Base-by-base conservation (phyloP, 2,888 invertebrate genomes). In the Tromatobia lineatoria region DNA sequence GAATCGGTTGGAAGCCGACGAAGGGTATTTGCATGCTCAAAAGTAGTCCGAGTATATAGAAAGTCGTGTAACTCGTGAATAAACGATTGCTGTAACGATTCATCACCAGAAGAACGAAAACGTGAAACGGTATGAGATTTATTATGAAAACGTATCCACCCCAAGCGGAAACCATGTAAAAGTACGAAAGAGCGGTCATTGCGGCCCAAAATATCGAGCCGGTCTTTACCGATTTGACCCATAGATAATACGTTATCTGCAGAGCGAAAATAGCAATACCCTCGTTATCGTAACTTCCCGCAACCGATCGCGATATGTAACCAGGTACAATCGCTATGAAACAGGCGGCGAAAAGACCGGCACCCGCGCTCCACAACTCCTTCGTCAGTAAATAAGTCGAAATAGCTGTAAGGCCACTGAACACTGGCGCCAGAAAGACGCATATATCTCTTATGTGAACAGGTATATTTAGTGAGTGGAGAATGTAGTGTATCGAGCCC, bases 131-230 rank as follows among this genome's bases (percentile, higher is more conserved):
- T 88, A 99, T 99, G 92, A 99, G 95, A 94, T 99, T 99, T 93
- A 99, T 99, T 90, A 99, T 99, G 94, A 99, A 99, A 54, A 99
- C 99, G 93, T 99, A 99, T 87, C 99, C 99, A 89, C 99, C 99
- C 99, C 99, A 99, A 88, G 99, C 99, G 85, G 99, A 99, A 2
- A 99, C 99, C 99, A 99, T 99, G 94, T 99, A 99, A 94, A 99
- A 99, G 94, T 99, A 99, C 0, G 99, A 98, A 4, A 99, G 93
- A 8, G 99, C 98, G 77, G 99, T 97, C 92, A 98, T 96, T 47
- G 97, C 96, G 4, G 99, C 96, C 99, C 99, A 99, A 94, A 98
- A 99, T 47, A 99, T 96, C 4, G 99, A 98, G 34, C 99, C 99
- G 87, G 98, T 99, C 94, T 99, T 99, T 7, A 99, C 97, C 78